A percentile compares a stretch with the other conserved stretches of the same genome.
These are phyloP conservation scores for Rhingia campestris DNA, from an alignment of 2,888 invertebrate genomes.

Conservation along the genomic window DNA sequence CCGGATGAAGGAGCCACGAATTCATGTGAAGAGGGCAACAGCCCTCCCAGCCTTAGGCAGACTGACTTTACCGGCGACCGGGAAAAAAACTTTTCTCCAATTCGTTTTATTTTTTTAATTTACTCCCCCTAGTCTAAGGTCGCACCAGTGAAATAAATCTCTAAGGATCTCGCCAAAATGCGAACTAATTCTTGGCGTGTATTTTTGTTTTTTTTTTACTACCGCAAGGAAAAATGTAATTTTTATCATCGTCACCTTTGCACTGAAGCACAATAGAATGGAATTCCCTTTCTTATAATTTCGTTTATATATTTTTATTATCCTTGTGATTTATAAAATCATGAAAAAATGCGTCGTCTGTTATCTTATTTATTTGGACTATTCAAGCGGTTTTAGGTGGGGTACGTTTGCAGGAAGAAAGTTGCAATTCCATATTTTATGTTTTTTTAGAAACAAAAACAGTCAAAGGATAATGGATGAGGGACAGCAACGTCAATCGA, in stretches of 20 bases:
- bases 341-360: constrained; percentile 32
- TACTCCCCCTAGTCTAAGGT: constrained; percentile 54
- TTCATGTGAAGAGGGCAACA: constrained; percentile 60
- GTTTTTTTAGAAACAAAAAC: constrained; percentile 17
- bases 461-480: constrained; percentile 36
- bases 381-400: constrained; percentile 15
- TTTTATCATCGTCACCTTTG: constrained; percentile 73
- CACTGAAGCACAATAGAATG: constrained; percentile 65
- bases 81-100: constrained; percentile 15
- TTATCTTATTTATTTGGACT: constrained; percentile 63
- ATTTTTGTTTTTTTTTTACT: constrained; percentile 60
- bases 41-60: constrained; percentile 29
- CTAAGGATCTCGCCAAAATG: constrained; percentile 62
- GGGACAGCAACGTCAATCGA: constrained; percentile 2
- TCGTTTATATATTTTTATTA: constrained; percentile 61
- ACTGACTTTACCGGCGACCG: constrained; percentile 31
- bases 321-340: constrained; percentile 64
- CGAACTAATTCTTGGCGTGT: constrained; percentile 67
- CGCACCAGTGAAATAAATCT: constrained; percentile 49
- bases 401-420: constrained; percentile 35
- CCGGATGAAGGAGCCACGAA: constrained; percentile 44
- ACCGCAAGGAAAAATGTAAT: constrained; percentile 67
- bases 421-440: constrained; percentile 53
- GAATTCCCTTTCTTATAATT: constrained; percentile 65
- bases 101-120: constrained; percentile 54